Evolutionary conservation across 2,113 vertebrate genomes (phyloP), one percentile per base, ranked within the genome.

Genomic region (Leptodactylus fuscus): DNA sequence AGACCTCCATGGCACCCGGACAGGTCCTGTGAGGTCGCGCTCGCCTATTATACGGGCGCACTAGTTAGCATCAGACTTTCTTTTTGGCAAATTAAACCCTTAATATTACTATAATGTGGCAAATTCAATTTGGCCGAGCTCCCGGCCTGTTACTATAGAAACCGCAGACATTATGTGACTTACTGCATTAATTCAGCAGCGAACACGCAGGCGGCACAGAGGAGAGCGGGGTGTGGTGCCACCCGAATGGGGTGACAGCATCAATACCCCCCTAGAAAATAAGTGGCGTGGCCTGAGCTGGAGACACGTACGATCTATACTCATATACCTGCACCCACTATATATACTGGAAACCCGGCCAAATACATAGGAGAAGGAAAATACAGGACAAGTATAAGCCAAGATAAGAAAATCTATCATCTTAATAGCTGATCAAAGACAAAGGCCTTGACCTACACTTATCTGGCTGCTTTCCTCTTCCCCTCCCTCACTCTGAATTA

Each of bases 91-190:
- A 79, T 58, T 41, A 79, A 79, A 79, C 51, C 76, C 53, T 24
- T 79, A 60, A 60, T 79, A 79, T 79, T 79, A 22, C 51, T 77
- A 51, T 53, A 77, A 53, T 78, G 49, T 78, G 75, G 75, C 77
- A 55, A 80, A 80, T 36, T 60, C 53, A 58, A 79, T 41, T 58
- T 60, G 76, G 49, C 76, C n/a, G 9, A n/a, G 76, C 51, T 53
- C 74, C 74, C 48, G 9, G 74, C 46, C 46, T 22, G 76, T 79
- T 79, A 16, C 53, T 41, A 79, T 79, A 60, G 51, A 36, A 60
- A 60, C 76, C 13, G 16, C 51, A 38, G 51, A 60, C 34, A 60
- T 79, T 60, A 60, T 79, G 76, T 24, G 76, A 41, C 22, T 77
- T 51, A 51, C 73, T n/a, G 49, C 76, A 79, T 60, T 79, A 58